These are phyloP conservation scores for Diadema setosum DNA, from an alignment of 35 echinoderm and acorn worm genomes.

Conservation along the genomic window DNA sequence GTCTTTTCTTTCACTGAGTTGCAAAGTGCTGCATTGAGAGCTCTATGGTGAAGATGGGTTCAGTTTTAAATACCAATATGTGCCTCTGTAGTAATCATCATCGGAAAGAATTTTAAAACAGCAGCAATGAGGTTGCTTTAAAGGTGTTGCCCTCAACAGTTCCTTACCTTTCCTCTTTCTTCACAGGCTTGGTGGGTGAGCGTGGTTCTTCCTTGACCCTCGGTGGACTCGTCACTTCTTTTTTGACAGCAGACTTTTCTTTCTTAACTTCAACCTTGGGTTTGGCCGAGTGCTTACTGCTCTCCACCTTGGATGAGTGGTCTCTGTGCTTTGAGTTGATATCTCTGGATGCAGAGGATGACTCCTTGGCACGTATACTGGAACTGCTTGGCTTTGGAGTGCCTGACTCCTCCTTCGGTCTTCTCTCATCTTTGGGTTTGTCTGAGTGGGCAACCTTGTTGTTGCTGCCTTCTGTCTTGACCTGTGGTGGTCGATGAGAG, in stretches of 20 bases:
- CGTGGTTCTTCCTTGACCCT: neutral
- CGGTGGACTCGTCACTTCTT: neutral
- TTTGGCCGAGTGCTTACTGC: slow-evolving; percentile 16
- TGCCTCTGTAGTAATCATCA: neutral
- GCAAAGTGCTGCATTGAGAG: neutral
- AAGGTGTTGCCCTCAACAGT: neutral
- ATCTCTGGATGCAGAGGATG: slow-evolving; percentile 22
- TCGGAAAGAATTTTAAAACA: neutral
- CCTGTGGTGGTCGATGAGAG: neutral
- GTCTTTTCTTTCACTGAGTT: no score
- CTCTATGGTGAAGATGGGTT: neutral
- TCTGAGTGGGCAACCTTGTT: neutral
- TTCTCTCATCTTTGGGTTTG: neutral
- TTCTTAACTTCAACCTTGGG: slow-evolving; percentile 16
- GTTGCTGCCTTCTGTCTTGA: neutral
- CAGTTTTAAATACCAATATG: neutral
- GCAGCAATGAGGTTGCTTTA: neutral
- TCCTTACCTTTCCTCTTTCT: slow-evolving; percentile 14
- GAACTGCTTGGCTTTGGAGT: slow-evolving; percentile 3
- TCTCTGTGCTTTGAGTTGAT: slow-evolving; percentile 34
- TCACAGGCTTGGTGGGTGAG: neutral
- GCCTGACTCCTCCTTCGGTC: neutral
- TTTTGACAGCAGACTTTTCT: neutral
- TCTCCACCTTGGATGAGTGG: neutral
- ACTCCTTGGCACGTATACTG: slow-evolving; percentile 18